Evolutionary conservation across 2,888 invertebrate genomes (phyloP).

Genomic region (Papilio elwesi): DNA sequence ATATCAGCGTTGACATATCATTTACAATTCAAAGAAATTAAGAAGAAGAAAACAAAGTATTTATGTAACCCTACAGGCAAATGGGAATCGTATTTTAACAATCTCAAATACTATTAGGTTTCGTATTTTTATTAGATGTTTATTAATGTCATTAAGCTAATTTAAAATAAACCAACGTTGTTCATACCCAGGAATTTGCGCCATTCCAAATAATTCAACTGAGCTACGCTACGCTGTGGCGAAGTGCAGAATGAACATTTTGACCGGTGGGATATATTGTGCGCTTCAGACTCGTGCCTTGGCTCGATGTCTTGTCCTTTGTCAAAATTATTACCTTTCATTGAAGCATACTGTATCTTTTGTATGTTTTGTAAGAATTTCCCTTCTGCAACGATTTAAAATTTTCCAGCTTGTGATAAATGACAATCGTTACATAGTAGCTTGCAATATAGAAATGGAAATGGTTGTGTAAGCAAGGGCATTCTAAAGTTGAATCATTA

Average conservation of each 20-base stretch:
- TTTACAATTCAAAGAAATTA: too few species aligned
- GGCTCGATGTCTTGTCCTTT: constrained; percentile 38
- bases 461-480: not conserved
- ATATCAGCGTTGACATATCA: too few species aligned
- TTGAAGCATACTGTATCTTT: constrained; percentile 27
- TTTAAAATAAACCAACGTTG: too few species aligned
- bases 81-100: too few species aligned
- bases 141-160: too few species aligned
- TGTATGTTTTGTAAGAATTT: constrained; percentile 5
- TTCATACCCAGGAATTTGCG: not conserved
- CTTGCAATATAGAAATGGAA: not conserved
- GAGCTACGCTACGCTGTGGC: constrained; percentile 22
- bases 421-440: not conserved
- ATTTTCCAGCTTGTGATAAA: not conserved
- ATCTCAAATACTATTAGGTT: too few species aligned
- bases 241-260: constrained; percentile 28
- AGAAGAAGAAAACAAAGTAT: too few species aligned
- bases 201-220: not conserved
- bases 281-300: constrained; percentile 32
- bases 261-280: constrained; percentile 34
- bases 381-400: not conserved
- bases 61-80: too few species aligned
- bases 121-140: too few species aligned
- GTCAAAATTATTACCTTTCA: constrained; percentile 38
- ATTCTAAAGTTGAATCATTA: not conserved